Evolutionary conservation across 2,113 vertebrate species (phyloP).

Genomic region (Jaculus jaculus): DNA sequence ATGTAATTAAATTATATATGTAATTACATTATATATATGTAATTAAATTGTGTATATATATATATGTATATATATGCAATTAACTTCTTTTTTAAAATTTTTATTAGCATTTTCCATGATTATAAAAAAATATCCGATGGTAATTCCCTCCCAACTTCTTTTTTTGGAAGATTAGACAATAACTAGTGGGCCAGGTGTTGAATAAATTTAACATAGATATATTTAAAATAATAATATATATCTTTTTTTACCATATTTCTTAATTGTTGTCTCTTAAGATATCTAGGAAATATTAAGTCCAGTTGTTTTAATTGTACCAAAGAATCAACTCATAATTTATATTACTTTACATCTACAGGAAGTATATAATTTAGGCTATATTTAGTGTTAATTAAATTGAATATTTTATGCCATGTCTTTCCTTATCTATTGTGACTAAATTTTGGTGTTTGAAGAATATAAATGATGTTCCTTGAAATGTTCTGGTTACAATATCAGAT

Average conservation of each 20-base stretch:
- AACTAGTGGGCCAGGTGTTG: background rate
- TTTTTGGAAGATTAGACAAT: background rate
- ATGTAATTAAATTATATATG: no score
- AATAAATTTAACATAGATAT: background rate
- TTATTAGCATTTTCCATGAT: no score
- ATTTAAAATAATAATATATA: background rate
- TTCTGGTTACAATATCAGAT: background rate
- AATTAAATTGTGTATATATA: no score
- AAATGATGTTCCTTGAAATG: background rate
- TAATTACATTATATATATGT: no score
- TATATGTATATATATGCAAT: no score
- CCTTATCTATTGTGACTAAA: background rate
- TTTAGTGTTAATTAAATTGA: background rate
- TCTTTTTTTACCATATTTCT: background rate
- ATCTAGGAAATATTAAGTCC: background rate
- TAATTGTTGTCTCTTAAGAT: background rate
- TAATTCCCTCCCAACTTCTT: no score
- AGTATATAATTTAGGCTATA: background rate
- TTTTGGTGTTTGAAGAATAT: background rate
- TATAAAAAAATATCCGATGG: no score
- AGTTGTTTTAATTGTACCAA: background rate
- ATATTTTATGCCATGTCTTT: background rate
- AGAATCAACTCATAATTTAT: background rate
- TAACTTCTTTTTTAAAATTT: no score
- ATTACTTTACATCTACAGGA: background rate